Conservation (phyloP, 2,797 vertebrate species). For the Sciurus carolinensis region DNA sequence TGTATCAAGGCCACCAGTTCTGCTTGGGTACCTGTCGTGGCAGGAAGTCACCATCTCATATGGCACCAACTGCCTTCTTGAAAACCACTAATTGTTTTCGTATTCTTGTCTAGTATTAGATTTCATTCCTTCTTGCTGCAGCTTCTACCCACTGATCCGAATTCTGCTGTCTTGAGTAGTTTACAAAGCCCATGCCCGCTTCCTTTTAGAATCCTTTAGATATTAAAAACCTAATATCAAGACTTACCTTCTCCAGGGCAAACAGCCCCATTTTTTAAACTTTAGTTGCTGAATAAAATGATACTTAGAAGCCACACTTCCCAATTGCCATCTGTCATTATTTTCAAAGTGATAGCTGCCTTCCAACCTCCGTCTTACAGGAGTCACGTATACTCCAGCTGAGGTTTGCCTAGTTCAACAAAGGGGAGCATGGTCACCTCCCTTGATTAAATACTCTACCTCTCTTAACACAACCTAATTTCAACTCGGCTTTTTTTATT, state of each 20-base stretch:
- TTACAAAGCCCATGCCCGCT: background rate
- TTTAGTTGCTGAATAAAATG: background rate
- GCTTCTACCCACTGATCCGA: background rate
- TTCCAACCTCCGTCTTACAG: background rate
- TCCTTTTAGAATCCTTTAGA: background rate
- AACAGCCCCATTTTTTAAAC: background rate
- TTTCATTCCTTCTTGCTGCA: background rate
- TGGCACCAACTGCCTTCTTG: background rate
- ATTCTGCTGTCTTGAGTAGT: background rate
- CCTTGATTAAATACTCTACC: background rate
- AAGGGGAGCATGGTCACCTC: background rate
- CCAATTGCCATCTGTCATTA: background rate
- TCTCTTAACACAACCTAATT: conserved; percentile 26
- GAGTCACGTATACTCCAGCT: background rate
- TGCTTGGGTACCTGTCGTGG: background rate
- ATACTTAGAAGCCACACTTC: background rate
- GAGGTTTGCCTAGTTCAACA: background rate
- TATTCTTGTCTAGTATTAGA: background rate
- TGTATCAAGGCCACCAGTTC: background rate
- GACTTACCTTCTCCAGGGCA: background rate
- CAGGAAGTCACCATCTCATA: background rate
- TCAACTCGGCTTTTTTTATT: background rate
- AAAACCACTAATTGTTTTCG: background rate
- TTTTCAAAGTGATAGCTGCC: background rate
- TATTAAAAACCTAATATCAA: background rate